These are phyloP conservation scores for Cheilosia soror DNA, from an alignment of 2,888 invertebrate genomes.

Conservation along the genomic window DNA sequence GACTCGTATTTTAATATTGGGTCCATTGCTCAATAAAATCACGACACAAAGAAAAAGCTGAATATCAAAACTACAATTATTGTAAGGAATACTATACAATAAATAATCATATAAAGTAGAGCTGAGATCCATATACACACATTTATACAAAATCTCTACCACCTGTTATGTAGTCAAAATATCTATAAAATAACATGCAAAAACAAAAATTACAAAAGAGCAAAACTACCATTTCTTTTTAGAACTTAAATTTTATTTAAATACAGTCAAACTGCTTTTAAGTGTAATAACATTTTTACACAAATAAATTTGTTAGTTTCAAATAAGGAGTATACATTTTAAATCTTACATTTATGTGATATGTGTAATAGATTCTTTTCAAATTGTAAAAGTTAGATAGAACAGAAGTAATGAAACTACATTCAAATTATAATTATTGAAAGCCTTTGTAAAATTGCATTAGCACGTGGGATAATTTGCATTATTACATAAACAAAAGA, in stretches of 20 bases:
- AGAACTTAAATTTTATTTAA: background rate
- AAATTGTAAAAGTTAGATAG: conserved; percentile 55
- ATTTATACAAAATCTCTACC: conserved; percentile 22
- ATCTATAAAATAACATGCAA: background rate
- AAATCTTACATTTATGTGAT: background rate
- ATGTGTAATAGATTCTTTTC: conserved; percentile 17
- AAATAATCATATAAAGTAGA: background rate
- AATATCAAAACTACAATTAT: background rate
- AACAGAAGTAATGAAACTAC: conserved; percentile 36
- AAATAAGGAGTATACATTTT: conserved; percentile 4
- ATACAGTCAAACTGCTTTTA: background rate
- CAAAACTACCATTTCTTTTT: conserved; percentile 7
- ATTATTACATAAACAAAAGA: conserved; percentile 56
- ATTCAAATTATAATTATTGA: conserved; percentile 26
- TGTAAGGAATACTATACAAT: background rate
- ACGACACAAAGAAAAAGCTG: background rate
- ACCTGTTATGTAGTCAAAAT: conserved; percentile 34
- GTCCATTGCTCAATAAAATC: conserved; percentile 3
- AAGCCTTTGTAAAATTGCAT: conserved; percentile 64
- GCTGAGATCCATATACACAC: background rate
- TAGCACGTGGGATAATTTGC: conserved; percentile 44
- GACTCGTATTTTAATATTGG: background rate
- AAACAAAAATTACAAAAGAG: background rate
- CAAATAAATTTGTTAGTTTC: background rate
- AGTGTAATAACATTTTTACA: background rate